phyloP scores from a whole-genome alignment of 1,140 invertebrate species.

The Patella vulgata region DNA sequence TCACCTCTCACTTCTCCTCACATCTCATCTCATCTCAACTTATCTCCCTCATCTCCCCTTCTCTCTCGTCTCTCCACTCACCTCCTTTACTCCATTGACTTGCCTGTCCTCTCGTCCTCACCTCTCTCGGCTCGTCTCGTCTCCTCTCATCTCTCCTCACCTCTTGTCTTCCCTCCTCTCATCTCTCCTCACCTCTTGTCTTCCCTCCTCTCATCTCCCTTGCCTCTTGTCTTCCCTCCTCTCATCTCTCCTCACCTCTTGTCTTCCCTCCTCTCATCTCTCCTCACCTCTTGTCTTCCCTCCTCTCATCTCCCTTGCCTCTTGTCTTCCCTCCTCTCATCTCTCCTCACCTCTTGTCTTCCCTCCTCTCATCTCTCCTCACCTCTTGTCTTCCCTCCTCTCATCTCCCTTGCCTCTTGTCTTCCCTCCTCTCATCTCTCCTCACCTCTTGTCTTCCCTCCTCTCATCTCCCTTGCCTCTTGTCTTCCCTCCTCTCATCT shows the following conservation, averaged over 20 bases:
- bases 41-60: too few relatives aligned
- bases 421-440: neutral
- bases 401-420: neutral
- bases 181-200: neutral
- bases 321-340: constrained; percentile 1
- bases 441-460: constrained; percentile 4
- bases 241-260: constrained; percentile 1
- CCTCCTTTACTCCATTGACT: too few relatives aligned
- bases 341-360: neutral
- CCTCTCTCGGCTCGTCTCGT: too few relatives aligned
- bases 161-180: too few relatives aligned
- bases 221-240: constrained; percentile 1
- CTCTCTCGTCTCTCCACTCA: too few relatives aligned
- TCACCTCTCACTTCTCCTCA: too few relatives aligned
- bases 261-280: neutral
- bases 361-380: too few relatives aligned
- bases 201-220: neutral
- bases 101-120: too few relatives aligned
- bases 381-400: neutral
- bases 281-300: neutral
- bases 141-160: too few relatives aligned
- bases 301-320: neutral
- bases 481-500: neutral
- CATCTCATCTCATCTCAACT: too few relatives aligned
- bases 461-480: neutral